A percentile compares a stretch with the other conserved stretches of the same genome.
Evolutionary conservation across 2,113 vertebrate genomes (phyloP).

Genomic region (Lasiurus cinereus): DNA sequence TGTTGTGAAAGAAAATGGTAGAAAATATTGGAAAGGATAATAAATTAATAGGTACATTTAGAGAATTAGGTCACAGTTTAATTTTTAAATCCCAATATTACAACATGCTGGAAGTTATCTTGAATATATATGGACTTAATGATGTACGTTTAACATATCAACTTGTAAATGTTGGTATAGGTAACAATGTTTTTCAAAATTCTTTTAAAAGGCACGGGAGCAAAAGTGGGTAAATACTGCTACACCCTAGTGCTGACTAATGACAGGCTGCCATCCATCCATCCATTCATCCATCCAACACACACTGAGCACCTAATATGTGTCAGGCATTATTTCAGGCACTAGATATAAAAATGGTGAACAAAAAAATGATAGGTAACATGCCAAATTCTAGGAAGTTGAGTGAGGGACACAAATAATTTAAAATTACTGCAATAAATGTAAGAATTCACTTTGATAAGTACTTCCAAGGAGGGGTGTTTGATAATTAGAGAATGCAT

Average conservation of each 20-base stretch:
- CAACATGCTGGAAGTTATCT: neutral
- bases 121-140: neutral
- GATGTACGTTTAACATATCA: neutral
- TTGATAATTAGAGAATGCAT: neutral
- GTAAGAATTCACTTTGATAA: slow-evolving; percentile 6
- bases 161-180: neutral
- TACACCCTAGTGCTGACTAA: neutral
- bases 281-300: neutral
- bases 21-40: slow-evolving; percentile 7
- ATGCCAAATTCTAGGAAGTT: neutral
- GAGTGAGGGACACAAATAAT: neutral
- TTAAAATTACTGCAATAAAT: slow-evolving; percentile 32
- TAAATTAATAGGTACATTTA: neutral
- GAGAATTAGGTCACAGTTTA: slow-evolving; percentile 33
- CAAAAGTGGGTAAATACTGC: neutral
- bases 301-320: neutral
- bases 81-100: neutral
- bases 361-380: neutral
- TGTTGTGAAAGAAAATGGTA: slow-evolving; percentile 1
- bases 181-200: slow-evolving; percentile 14
- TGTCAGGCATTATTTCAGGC: neutral
- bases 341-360: neutral
- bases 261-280: neutral
- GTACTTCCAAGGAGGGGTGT: neutral
- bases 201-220: neutral